Evolutionary conservation across 2,888 invertebrate genomes (phyloP).

Genomic region (Andrena hattorfiana): DNA sequence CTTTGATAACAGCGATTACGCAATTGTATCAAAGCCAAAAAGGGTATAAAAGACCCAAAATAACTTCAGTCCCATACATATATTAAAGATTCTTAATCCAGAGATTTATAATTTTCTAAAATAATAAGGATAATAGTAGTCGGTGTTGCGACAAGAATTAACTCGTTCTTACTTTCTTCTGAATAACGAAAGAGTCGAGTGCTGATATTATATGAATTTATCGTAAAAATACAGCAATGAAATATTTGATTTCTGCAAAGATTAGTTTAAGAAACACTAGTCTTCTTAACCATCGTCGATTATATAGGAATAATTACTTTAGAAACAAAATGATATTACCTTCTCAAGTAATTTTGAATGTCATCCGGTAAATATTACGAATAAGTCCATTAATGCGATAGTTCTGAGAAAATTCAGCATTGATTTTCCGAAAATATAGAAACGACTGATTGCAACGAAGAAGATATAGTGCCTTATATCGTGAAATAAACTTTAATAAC

Average conservation of each 20-base stretch:
- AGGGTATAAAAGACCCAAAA: constrained; percentile 87
- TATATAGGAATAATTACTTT: constrained; percentile 42
- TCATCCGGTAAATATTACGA: constrained; percentile 10
- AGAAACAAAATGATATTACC: constrained; percentile 41
- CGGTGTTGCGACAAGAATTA: constrained; percentile 54
- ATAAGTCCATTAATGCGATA: constrained; percentile 4
- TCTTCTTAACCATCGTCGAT: constrained; percentile 58
- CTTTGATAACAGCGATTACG: constrained; percentile 92
- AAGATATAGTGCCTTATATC: constrained; percentile 71
- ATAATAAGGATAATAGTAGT: constrained; percentile 64
- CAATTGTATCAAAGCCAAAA: constrained; percentile 94
- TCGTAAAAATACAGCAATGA: constrained; percentile 28
- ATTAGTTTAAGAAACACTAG: constrained; percentile 62
- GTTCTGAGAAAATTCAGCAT: neutral
- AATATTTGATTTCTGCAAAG: constrained; percentile 40
- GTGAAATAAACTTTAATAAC: constrained; percentile 38
- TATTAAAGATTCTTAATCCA: constrained; percentile 37
- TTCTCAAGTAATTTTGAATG: constrained; percentile 29
- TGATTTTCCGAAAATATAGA: constrained; percentile 40
- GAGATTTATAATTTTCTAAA: constrained; percentile 50
- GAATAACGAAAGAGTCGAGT: constrained; percentile 26
- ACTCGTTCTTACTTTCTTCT: constrained; percentile 38
- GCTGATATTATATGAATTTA: constrained; percentile 51
- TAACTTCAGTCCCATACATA: constrained; percentile 39
- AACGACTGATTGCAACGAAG: constrained; percentile 71